Evolutionary conservation across 2,797 vertebrate genomes (phyloP).

Genomic region (Sebastes dallii): DNA sequence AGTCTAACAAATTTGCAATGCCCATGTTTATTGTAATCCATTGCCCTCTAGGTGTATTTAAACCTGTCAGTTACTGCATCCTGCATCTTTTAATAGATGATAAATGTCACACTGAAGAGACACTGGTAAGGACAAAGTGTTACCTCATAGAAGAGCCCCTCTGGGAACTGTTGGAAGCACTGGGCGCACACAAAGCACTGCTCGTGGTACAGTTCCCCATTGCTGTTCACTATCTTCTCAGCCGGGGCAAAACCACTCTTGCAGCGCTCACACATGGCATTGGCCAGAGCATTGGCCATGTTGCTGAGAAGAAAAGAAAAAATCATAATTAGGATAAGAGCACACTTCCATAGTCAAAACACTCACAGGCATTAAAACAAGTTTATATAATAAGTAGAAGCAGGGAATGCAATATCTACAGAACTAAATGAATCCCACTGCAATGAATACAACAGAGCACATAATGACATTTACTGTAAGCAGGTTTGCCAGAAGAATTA

Average conservation of each 20-base stretch:
- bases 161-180: constrained; percentile 97
- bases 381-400: neutral
- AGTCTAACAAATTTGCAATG: neutral
- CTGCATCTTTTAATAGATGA: neutral
- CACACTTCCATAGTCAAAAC: neutral
- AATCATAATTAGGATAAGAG: neutral
- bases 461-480: neutral
- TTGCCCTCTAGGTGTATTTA: neutral
- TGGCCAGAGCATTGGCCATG: constrained; percentile 96
- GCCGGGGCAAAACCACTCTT: constrained; percentile 90
- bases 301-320: constrained; percentile 83
- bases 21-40: neutral
- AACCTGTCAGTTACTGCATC: neutral
- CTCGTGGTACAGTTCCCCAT: constrained; percentile 95
- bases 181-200: constrained; percentile 98
- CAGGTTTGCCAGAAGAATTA: neutral
- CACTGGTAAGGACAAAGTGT: neutral
- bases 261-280: constrained; percentile 95
- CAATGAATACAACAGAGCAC: neutral
- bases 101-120: neutral
- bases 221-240: constrained; percentile 98
- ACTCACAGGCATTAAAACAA: neutral
- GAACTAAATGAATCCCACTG: neutral
- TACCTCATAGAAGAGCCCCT: constrained; percentile 99
- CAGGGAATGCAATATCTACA: neutral